Evolutionary conservation across 2,113 vertebrate species (phyloP).

Genomic region (Terrapene triunguis): DNA sequence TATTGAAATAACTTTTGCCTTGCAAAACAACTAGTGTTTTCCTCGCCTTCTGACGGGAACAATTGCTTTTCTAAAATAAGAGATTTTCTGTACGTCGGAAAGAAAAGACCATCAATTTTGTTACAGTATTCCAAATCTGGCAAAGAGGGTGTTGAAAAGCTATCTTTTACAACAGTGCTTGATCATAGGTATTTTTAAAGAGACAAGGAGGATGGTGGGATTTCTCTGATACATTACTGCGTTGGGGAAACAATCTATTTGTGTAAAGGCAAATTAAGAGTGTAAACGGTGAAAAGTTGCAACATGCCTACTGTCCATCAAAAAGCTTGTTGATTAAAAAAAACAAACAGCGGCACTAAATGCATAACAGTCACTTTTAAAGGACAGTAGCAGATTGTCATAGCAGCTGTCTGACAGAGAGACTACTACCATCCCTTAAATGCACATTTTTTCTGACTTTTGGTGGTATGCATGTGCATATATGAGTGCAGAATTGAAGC

Average conservation of each 20-base stretch:
- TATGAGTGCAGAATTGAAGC: background rate
- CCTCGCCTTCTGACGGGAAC: background rate
- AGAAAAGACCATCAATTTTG: background rate
- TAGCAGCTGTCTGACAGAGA: background rate
- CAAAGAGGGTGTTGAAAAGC: background rate
- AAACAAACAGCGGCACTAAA: background rate
- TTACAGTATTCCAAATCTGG: background rate
- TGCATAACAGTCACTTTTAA: background rate
- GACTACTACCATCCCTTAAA: background rate
- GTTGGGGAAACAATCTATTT: background rate
- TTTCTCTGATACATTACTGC: background rate
- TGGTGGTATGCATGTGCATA: background rate
- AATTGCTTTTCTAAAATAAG: background rate
- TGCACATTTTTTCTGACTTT: background rate
- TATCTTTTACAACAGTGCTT: background rate
- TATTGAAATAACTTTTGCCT: background rate
- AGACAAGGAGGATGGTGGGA: background rate
- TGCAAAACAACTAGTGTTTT: background rate
- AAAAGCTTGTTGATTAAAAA: background rate
- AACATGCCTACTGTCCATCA: background rate
- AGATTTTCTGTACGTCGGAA: background rate
- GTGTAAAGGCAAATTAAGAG: background rate
- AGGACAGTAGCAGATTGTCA: background rate
- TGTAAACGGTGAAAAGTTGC: background rate
- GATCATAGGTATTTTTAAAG: background rate